Evolutionary conservation across 2,113 vertebrate species (phyloP).

Genomic region (Alouatta palliata): DNA sequence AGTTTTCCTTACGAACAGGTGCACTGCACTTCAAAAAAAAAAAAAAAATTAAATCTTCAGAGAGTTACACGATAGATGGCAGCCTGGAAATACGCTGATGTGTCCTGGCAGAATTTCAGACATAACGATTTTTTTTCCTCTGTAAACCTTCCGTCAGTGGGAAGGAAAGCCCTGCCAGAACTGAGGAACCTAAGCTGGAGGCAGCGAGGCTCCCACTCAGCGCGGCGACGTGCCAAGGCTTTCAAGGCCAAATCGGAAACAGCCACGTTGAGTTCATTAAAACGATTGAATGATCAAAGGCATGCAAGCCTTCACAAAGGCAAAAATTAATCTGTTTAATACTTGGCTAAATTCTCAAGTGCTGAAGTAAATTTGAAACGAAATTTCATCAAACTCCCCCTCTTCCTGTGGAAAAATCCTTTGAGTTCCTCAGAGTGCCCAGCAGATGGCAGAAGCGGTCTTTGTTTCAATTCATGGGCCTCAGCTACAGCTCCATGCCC

Average conservation of each 20-base stretch:
- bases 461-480: neutral
- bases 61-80: slow-evolving; percentile 82
- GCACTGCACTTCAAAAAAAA: slow-evolving; percentile 57
- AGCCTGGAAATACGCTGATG: slow-evolving; percentile 82
- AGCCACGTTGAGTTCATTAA: slow-evolving; percentile 84
- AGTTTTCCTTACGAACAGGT: slow-evolving; percentile 83
- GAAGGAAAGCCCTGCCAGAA: slow-evolving; percentile 83
- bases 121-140: slow-evolving; percentile 79
- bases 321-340: slow-evolving; percentile 81
- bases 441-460: slow-evolving; percentile 83
- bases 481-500: accelerated
- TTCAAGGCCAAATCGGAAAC: slow-evolving; percentile 86
- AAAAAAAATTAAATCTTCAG: slow-evolving; percentile 73
- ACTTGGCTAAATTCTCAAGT: slow-evolving; percentile 80
- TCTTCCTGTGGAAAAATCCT: slow-evolving; percentile 78
- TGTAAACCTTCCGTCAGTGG: slow-evolving; percentile 86
- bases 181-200: slow-evolving; percentile 84
- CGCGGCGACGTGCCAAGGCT: slow-evolving; percentile 79
- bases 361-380: slow-evolving; percentile 80
- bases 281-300: slow-evolving; percentile 82
- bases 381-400: slow-evolving; percentile 79
- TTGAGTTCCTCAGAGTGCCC: slow-evolving; percentile 67
- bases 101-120: slow-evolving; percentile 83
- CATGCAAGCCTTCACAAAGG: slow-evolving; percentile 74
- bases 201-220: slow-evolving; percentile 77